Evolutionary conservation across 2,888 invertebrate species (phyloP).

Genomic region (Drosophila melanosoma): DNA sequence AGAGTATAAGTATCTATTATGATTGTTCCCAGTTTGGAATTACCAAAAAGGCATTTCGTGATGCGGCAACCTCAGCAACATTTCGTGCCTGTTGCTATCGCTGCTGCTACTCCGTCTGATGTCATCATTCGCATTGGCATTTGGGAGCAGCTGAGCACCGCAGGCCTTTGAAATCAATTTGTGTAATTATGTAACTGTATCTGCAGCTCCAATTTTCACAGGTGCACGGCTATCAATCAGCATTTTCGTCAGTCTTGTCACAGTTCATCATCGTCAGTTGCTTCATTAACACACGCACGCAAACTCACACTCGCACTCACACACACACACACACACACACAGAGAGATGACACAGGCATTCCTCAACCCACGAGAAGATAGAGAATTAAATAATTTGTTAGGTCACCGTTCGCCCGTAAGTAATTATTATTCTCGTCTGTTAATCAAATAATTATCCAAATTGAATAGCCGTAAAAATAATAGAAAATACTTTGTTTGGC

Average conservation of each 20-base stretch:
- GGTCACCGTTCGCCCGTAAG: not conserved
- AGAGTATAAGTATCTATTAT: constrained; percentile 53
- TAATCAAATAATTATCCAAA: not conserved
- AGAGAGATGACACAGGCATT: not conserved
- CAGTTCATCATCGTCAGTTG: constrained; percentile 31
- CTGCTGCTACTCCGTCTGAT: constrained; percentile 35
- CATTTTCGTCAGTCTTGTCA: constrained; percentile 35
- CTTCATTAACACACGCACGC: constrained; percentile 45
- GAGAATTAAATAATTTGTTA: not conserved
- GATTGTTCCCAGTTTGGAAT: constrained; percentile 68
- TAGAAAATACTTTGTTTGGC: not conserved
- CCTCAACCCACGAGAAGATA: not conserved
- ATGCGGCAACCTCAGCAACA: constrained; percentile 49
- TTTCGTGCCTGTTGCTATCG: constrained; percentile 39
- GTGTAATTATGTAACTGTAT: constrained; percentile 76
- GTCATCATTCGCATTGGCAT: constrained; percentile 52
- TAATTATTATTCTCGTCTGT: not conserved
- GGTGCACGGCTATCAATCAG: constrained; percentile 40
- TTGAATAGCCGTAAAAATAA: not conserved
- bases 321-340: not conserved
- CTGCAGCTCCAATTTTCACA: constrained; percentile 44
- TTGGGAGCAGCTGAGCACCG: constrained; percentile 67
- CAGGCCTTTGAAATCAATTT: constrained; percentile 73
- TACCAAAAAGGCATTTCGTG: constrained; percentile 78
- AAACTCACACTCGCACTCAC: not conserved